Conservation (phyloP, 2,888 invertebrate genomes). For the Aricia artaxerxes region DNA sequence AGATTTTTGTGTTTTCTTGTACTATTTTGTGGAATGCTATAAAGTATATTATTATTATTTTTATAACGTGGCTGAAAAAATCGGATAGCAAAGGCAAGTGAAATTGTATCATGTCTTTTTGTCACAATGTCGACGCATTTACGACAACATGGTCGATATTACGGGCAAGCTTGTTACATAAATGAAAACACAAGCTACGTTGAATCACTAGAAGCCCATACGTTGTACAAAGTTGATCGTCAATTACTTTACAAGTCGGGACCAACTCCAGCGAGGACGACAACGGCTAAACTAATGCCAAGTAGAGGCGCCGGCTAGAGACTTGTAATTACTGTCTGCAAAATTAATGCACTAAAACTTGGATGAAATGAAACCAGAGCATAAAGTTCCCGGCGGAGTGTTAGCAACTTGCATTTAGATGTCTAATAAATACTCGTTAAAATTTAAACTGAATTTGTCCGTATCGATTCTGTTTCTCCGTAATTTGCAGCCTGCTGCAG, state of each 20-base stretch:
- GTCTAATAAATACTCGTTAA: slow-evolving; percentile 50
- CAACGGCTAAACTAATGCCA: slow-evolving; percentile 72
- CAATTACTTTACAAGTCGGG: slow-evolving; percentile 63
- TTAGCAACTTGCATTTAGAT: slow-evolving; percentile 51
- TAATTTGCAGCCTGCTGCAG: slow-evolving; percentile 7
- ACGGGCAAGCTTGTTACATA: slow-evolving; percentile 34
- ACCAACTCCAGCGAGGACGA: slow-evolving; percentile 60
- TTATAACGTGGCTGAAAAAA: background rate
- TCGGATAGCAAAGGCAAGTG: background rate
- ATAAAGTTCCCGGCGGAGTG: slow-evolving; percentile 60
- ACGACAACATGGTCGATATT: background rate
- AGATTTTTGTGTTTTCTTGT: no score
- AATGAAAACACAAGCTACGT: slow-evolving; percentile 52
- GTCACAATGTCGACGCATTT: background rate
- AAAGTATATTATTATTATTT: background rate
- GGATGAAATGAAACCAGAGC: slow-evolving; percentile 75
- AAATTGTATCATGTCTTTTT: background rate
- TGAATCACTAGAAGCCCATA: slow-evolving; percentile 53
- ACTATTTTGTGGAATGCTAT: no score
- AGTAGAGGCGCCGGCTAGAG: slow-evolving; percentile 69
- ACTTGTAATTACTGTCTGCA: slow-evolving; percentile 78
- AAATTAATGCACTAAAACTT: slow-evolving; percentile 78
- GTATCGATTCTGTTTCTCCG: background rate
- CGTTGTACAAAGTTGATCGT: slow-evolving; percentile 61
- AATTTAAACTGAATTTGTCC: slow-evolving; percentile 25